These are phyloP conservation scores for Anoplopoma fimbria DNA, from an alignment of 2,113 vertebrate species.

Conservation along the genomic window DNA sequence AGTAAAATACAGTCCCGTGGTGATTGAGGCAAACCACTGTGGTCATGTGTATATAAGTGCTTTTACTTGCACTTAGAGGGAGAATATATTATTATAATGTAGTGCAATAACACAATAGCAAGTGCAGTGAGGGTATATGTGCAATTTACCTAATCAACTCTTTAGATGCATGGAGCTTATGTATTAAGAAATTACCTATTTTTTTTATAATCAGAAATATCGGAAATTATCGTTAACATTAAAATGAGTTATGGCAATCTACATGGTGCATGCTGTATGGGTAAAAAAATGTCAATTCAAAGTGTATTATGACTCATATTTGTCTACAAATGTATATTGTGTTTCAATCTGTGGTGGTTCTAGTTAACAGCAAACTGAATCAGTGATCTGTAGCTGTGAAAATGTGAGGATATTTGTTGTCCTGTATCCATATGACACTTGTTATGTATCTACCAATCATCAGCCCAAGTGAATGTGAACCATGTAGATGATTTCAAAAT, in stretches of 20 bases:
- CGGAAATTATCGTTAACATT: not conserved
- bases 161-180: slow-evolving; percentile 42
- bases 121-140: slow-evolving; percentile 51
- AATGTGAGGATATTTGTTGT: slow-evolving; percentile 31
- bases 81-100: slow-evolving; percentile 44
- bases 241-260: not conserved
- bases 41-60: slow-evolving; percentile 34
- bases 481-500: not conserved
- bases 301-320: slow-evolving; percentile 4
- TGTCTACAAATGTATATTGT: not conserved
- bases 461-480: slow-evolving; percentile 56
- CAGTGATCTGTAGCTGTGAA: not conserved
- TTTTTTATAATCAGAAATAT: slow-evolving; percentile 60
- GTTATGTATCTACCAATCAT: slow-evolving; percentile 26
- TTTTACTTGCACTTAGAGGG: slow-evolving; percentile 51
- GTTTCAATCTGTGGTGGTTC: slow-evolving; percentile 20
- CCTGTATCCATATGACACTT: not conserved
- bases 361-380: slow-evolving; percentile 6
- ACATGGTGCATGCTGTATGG: slow-evolving; percentile 32
- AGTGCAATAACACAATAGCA: slow-evolving; percentile 62
- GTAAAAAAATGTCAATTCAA: slow-evolving; percentile 16
- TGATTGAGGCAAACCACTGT: slow-evolving; percentile 68
- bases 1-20: slow-evolving; percentile 39
- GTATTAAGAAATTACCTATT: slow-evolving; percentile 36
- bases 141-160: slow-evolving; percentile 47